Base-by-base conservation (phyloP, 1,140 invertebrate species). In the Platyscapa corneri region DNA sequence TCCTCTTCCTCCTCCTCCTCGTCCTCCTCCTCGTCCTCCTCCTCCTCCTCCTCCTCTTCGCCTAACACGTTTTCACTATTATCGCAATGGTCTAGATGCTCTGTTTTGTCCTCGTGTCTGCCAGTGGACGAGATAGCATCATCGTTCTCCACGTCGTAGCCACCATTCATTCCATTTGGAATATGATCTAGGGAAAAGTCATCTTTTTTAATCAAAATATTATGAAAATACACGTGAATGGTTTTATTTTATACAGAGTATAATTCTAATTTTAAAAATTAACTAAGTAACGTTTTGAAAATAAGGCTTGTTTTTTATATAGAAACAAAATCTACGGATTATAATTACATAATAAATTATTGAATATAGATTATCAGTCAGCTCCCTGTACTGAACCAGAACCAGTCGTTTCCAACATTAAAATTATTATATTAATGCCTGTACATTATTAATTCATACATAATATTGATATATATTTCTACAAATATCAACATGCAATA, bases 121-220 rank as follows among this genome's bases (percentile, higher is more conserved):
- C 65, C 81, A 37, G 49, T 78, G 8, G 84, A 89, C 18, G 81
- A 79, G 32, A 81, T 65, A 77, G 42, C 90, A 91, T 92, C 93
- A 86, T 93, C 92, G 75, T 86, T 89, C 64, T 91, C 89, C 83
- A 88, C 89, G 86, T 91, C 91, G 84, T 90, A 91, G 79, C 87
- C 91, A 82, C 92, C 91, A 80, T 93, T 93, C 82, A 92, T 90
- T 82, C 92, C 92, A 85, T 93, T 93, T 86, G 89, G 89, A 88
- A 93, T 92, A 86, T 39, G 70, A 74, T 74, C 70, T 74, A 42
- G 0, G 23, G 37, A 2, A 74, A 74, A 74, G 10, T 32, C 42
- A 42, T 39, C 27, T 18, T 74, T 42, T 6, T 74, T 42, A 74
- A 74, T 74, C 7, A 3, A 20, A 42, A 27, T 7, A 18, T 74